A percentile compares a stretch with the other conserved stretches of the same genome.
Evolutionary conservation across 2,888 invertebrate species (phyloP).

Genomic region (Gisinianus flammeolus): DNA sequence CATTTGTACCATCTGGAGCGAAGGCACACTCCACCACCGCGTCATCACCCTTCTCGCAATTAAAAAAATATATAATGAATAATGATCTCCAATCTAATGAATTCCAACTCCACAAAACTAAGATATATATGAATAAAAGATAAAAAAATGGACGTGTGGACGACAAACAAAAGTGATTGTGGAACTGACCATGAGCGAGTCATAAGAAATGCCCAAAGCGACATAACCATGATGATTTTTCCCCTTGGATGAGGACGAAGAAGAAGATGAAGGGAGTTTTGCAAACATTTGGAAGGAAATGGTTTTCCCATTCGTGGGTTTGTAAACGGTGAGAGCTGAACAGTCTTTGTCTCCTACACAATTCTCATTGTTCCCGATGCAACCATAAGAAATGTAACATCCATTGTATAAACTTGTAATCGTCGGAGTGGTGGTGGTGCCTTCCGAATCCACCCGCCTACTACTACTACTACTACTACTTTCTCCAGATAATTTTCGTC

Average conservation of each 20-base stretch:
- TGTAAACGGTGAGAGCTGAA: not conserved
- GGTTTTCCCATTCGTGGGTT: not conserved
- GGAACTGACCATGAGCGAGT: not conserved
- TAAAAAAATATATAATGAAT: not conserved
- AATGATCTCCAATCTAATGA: not conserved
- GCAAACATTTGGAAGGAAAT: not conserved
- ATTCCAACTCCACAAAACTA: not conserved
- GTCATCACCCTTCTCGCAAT: constrained; percentile 1
- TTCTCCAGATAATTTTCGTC: not conserved
- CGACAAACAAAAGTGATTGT: not conserved
- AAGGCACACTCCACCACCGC: constrained; percentile 18
- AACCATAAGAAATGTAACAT: not conserved
- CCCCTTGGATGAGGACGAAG: not conserved
- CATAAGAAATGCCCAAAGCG: not conserved
- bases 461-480: not conserved
- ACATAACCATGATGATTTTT: not conserved
- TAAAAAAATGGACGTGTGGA: not conserved
- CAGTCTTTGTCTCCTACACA: not conserved
- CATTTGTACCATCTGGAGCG: not conserved
- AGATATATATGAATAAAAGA: no score
- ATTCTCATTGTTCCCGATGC: not conserved
- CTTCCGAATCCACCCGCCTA: not conserved
- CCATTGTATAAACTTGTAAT: no score
- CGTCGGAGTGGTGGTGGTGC: not conserved
- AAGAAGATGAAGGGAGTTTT: not conserved